Base-by-base conservation (phyloP, 1,140 invertebrate genomes). In the Drosophila persimilis region DNA sequence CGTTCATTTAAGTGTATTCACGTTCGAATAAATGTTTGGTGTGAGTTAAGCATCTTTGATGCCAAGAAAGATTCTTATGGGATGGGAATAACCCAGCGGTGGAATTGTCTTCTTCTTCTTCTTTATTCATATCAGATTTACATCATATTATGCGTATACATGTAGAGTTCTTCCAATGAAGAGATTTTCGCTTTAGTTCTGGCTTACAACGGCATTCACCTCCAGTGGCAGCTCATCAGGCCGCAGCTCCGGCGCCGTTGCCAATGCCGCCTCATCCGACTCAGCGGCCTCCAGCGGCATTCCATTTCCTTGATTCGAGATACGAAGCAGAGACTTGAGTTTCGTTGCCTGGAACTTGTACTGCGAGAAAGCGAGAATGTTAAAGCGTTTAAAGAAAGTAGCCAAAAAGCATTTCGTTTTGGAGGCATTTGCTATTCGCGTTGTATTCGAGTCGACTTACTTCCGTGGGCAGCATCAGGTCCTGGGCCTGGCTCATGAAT, bases 261-360 rank as follows among this genome's bases (percentile, higher is more conserved):
- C 26, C 24, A 39, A 9, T 1, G 13, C 50, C 0, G 50, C 13
- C 9, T 52, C 51, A 15, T 26, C 48, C 1, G 29, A 9, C 2
- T 71, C 56, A 0, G 17, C 22, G 15, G 39, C 17, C 13, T 77
- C 80, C 0, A 45, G 35, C 7, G 76, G 29, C 3, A 80, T 85
- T 15, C 80, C 72, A 53, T 74, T 77, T 53, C 64, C 70, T 24
- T 80, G 61, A 52, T 59, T 89, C 2, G 80, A 85, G 24, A 91
- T 90, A 55, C 90, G 74, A 24, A 91, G 55, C 39, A 91, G 55
- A 7, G 86, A 89, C 71, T 91, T 91, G 29, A 91, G 41, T 53
- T 91, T 91, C 15, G 89, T 91, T 3, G 86, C 90, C 52, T 91
- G 90, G 48, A 90, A 91, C 67, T 91, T 91, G 58, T 78, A 90